Evolutionary conservation across 2,797 vertebrate species (phyloP).

Genomic region (Pipistrellus nathusii): DNA sequence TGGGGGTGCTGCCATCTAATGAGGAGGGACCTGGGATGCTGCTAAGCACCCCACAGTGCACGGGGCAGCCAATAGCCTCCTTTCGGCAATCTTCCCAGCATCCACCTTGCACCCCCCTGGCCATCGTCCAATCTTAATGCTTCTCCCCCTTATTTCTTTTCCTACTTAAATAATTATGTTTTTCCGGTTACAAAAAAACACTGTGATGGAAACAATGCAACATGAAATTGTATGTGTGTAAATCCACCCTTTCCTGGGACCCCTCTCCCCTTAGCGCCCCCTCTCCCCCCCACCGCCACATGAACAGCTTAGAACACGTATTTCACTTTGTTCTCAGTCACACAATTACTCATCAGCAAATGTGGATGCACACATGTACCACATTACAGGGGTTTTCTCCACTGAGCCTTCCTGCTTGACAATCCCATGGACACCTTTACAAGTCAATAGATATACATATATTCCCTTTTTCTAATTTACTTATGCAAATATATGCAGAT

Average conservation of each 20-base stretch:
- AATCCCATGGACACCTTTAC: background rate
- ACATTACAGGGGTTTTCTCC: background rate
- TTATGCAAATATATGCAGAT: background rate
- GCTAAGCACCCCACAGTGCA: background rate
- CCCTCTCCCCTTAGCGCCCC: accelerated
- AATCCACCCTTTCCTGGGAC: background rate
- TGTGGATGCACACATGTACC: background rate
- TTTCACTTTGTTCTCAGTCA: background rate
- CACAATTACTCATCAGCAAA: background rate
- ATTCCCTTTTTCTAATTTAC: background rate
- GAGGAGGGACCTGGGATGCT: background rate
- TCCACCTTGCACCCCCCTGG: background rate
- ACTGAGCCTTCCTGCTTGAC: background rate
- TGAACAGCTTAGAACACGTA: background rate
- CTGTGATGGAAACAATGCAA: background rate
- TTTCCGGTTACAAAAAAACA: conserved; percentile 1
- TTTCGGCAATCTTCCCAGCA: background rate
- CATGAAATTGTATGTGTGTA: background rate
- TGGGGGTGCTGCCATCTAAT: background rate
- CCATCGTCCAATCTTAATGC: background rate
- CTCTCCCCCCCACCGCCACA: no score
- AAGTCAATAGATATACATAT: background rate
- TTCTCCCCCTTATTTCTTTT: background rate
- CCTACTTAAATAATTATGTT: background rate
- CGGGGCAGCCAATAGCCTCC: no score